Conservation (phyloP, 2,797 vertebrate species). For the Agapornis canus region DNA sequence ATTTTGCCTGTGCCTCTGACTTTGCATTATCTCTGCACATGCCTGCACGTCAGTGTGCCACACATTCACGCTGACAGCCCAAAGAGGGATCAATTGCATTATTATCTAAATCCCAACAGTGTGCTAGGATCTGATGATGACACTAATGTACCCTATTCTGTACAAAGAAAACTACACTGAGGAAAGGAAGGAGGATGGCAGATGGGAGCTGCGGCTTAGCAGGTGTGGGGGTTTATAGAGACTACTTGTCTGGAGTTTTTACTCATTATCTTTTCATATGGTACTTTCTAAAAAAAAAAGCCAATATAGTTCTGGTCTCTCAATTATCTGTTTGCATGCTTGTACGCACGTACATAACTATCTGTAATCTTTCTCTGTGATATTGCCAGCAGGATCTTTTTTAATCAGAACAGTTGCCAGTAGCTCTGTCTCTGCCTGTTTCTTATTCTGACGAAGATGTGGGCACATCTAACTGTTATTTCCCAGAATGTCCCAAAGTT, state of each 20-base stretch:
- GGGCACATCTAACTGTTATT: not conserved
- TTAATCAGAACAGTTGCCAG: not conserved
- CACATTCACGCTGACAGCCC: not conserved
- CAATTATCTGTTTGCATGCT: not conserved
- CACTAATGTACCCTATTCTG: not conserved
- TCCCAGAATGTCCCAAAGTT: not conserved
- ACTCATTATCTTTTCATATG: slow-evolving; percentile 22
- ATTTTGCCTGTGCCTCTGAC: not conserved
- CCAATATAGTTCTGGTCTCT: not conserved
- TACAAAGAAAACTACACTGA: not conserved
- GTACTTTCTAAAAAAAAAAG: slow-evolving; percentile 1
- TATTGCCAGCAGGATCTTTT: not conserved
- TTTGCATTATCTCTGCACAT: not conserved
- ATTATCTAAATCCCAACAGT: slow-evolving; percentile 14
- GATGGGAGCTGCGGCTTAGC: not conserved
- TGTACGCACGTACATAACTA: not conserved
- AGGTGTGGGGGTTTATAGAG: slow-evolving; percentile 19
- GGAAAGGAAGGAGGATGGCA: not conserved
- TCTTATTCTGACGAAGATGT: not conserved
- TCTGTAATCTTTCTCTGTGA: not conserved
- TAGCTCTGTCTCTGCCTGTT: not conserved
- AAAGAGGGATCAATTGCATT: not conserved
- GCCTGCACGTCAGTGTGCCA: not conserved
- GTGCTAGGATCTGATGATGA: not conserved
- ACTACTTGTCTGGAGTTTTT: slow-evolving; percentile 9